phyloP scores from a whole-genome alignment of 2,888 invertebrate genomes.

The Melolontha melolontha region DNA sequence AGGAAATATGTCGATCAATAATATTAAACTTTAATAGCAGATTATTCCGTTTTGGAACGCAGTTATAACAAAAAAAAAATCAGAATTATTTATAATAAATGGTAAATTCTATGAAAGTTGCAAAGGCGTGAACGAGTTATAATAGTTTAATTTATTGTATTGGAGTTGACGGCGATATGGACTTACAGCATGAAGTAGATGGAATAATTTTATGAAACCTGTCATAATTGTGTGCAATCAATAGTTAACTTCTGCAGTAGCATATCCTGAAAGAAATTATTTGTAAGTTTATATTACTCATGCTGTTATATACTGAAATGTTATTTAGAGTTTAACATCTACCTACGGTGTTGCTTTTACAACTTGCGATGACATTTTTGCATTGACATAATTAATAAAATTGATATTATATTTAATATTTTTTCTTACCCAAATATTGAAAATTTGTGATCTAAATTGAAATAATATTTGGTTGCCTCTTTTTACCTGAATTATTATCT shows the following conservation, averaged over 20 bases:
- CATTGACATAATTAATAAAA: no score
- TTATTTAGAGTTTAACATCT: no score
- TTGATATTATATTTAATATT: no score
- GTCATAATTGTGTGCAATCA: constrained; percentile 27
- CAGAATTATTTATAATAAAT: constrained; percentile 19
- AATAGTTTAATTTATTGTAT: constrained; percentile 37
- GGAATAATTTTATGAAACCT: constrained; percentile 13
- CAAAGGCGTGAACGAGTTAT: constrained; percentile 33
- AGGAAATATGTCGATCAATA: constrained; percentile 37
- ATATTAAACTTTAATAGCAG: constrained; percentile 14
- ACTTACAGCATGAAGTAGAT: constrained; percentile 1
- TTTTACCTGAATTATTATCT: no score
- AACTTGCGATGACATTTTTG: no score
- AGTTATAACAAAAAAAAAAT: constrained; percentile 11
- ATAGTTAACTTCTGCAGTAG: constrained; percentile 6
- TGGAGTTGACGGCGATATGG: constrained; percentile 25
- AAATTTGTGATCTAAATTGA: no score
- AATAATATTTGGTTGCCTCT: no score
- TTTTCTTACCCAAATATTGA: no score
- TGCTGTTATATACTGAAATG: no score
- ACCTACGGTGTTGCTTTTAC: no score
- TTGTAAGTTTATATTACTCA: no score
- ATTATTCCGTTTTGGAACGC: constrained; percentile 2
- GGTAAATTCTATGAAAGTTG: constrained; percentile 27
- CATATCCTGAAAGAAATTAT: no score